Evolutionary conservation across 2,888 invertebrate genomes (phyloP), one percentile per base, ranked within the genome.

Genomic region (Pediacus dermestoides): DNA sequence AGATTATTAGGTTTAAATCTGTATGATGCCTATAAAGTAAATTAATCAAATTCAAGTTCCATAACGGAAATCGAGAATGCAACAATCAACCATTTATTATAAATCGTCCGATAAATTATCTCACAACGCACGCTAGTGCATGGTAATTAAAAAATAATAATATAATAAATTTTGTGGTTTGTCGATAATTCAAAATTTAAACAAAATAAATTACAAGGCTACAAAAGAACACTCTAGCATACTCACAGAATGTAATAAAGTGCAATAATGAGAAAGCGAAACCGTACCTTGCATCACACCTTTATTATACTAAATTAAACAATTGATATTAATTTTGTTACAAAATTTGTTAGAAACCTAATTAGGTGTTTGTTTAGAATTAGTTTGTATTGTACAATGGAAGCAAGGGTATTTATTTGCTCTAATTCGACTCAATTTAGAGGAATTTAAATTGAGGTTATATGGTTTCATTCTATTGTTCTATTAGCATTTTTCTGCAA

Each of bases 1-100:
- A 18, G 21, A 18, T 18, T 18, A 18, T 18, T 18, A 18, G n/a
- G n/a, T n/a, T n/a, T n/a, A n/a, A n/a, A n/a, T n/a, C n/a, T n/a
- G 6, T 18, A 18, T 18, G 21, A n/a, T 7, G n/a, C 21, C n/a
- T 18, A 18, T n/a, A 18, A n/a, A 6, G n/a, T 18, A n/a, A 18
- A 28, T 28, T 28, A 28, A 28, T 28, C 28, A 28, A 28, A 13
- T 28, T 4, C 9, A 6, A 25, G 4, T 6, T 28, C 28, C 28
- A 28, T 11, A 28, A 28, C 28, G 28, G 28, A 28, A 28, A 14
- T 28, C 28, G 13, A 28, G 14, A 28, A 13, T 8, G 4, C 8
- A 28, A 28, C 12, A 28, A 28, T 28, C 11, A 28, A 28, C 28
- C 28, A 28, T 28, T 28, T 28, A 28, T 28, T 28, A 28, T 28